A percentile compares a stretch with the other conserved stretches of the same genome.
phyloP scores from a whole-genome alignment of 2,113 vertebrate species.

The Alosa alosa region DNA sequence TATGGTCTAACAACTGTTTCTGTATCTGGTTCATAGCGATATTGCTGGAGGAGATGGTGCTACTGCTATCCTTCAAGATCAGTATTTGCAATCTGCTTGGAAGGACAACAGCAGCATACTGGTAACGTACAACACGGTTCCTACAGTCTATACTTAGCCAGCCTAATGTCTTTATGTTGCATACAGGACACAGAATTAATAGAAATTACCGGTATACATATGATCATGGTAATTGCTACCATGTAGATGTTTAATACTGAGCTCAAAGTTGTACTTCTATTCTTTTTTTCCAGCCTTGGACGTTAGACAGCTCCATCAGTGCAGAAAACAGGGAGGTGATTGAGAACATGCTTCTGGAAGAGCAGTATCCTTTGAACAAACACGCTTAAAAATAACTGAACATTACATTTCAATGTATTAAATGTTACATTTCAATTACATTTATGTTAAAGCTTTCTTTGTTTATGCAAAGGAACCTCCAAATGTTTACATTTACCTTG shows the following conservation, averaged over 20 bases:
- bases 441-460: no score
- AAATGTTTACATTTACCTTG: constrained; percentile 53
- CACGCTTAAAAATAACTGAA: background rate
- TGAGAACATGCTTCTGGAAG: constrained; percentile 94
- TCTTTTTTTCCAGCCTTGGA: constrained; percentile 81
- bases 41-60: constrained; percentile 44
- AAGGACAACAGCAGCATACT: constrained; percentile 75
- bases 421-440: background rate
- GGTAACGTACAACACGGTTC: constrained; percentile 67
- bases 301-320: constrained; percentile 89
- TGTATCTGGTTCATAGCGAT: background rate
- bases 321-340: constrained; percentile 90
- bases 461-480: background rate
- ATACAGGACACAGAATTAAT: background rate
- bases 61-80: constrained; percentile 77
- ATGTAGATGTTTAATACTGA: background rate
- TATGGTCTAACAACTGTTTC: no score
- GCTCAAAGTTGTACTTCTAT: background rate
- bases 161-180: no score
- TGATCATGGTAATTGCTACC: no score
- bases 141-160: background rate
- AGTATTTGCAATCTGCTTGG: constrained; percentile 86
- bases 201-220: no score
- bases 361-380: constrained; percentile 85
- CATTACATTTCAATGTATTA: background rate